Evolutionary conservation across 2,888 invertebrate species (phyloP), one percentile per base, ranked within the genome.

Genomic region (Xanthia icteritia): DNA sequence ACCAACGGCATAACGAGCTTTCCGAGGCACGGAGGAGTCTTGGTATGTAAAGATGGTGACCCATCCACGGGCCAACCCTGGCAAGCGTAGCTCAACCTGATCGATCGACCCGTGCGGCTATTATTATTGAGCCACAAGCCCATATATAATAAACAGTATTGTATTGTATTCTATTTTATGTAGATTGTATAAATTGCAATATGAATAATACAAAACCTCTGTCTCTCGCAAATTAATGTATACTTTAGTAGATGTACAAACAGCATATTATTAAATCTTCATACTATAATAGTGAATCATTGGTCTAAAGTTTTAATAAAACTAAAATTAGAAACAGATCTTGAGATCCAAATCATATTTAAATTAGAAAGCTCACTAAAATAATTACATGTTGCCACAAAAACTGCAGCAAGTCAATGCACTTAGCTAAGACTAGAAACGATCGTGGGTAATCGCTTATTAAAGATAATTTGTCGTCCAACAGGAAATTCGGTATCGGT

Each of bases 311-410:
- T 23, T 65, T 27, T 0, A 27, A 3, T 11, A n/a, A 45, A 27
- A 31, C 2, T 63, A 17, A 23, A 45, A 20, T 48, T 1, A 61
- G 17, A 31, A 63, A 63, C 45, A 54, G 27, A 56, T 77, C 20
- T 45, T 36, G 23, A 48, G 13, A 48, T 48, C 8, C 4, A 27
- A 77, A 56, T 76, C 58, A 77, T 66, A 58, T 48, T 31, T 17
- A 39, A 67, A 58, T 77, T 58, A 67, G 67, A 76, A 58, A 76
- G 76, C n/a, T 64, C 8, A 42, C 31, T 65, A 66, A 31, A 2
- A 65, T 77, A 65, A 67, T 77, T 58, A 76, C 36, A 15, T 23
- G 13, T 23, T 5, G 27, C 6, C 11, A 76, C 45, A 77, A 76
- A 66, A 77, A 77, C 66, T 77, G 36, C 17, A 77, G 0, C 17